These are phyloP conservation scores for Telmatochromis bifrenatus DNA, from an alignment of 2,113 vertebrate species.

Conservation along the genomic window DNA sequence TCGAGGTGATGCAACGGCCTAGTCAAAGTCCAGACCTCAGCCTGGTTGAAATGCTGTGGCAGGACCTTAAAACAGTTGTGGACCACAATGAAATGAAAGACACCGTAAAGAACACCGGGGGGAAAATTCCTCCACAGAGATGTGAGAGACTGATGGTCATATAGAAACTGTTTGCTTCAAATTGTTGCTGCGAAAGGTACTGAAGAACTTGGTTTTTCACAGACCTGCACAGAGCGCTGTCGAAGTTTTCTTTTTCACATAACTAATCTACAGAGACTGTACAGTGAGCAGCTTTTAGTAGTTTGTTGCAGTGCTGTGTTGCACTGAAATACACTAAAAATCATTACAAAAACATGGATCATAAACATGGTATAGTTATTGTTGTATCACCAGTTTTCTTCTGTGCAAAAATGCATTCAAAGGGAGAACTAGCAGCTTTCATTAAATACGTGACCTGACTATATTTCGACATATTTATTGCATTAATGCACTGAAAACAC, in stretches of 20 bases:
- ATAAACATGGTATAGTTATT: slow-evolving; percentile 4
- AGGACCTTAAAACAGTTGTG: not conserved
- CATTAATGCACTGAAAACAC: slow-evolving; percentile 10
- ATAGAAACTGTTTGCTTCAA: not conserved
- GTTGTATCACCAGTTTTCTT: slow-evolving; percentile 11
- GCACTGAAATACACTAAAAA: not conserved
- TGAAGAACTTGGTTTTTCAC: not conserved
- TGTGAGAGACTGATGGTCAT: not conserved
- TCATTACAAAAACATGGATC: not conserved
- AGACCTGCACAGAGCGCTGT: not conserved
- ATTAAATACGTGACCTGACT: slow-evolving; percentile 23
- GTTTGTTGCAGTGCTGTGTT: not conserved
- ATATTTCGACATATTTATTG: slow-evolving; percentile 21
- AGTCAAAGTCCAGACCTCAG: not conserved
- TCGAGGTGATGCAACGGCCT: not conserved
- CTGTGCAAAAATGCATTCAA: slow-evolving; percentile 27
- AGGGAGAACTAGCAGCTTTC: not conserved
- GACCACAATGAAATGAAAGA: not conserved
- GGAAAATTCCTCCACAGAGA: not conserved
- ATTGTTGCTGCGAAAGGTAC: not conserved
- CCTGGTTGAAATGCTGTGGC: not conserved
- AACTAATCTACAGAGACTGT: not conserved
- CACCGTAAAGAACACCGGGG: not conserved
- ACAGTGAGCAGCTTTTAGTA: not conserved
- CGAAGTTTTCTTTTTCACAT: not conserved